Percentiles rank a stretch among this genome's conserved stretches.
Evolutionary conservation across 1,140 invertebrate genomes (phyloP).

Genomic region (Antheraea pernyi): DNA sequence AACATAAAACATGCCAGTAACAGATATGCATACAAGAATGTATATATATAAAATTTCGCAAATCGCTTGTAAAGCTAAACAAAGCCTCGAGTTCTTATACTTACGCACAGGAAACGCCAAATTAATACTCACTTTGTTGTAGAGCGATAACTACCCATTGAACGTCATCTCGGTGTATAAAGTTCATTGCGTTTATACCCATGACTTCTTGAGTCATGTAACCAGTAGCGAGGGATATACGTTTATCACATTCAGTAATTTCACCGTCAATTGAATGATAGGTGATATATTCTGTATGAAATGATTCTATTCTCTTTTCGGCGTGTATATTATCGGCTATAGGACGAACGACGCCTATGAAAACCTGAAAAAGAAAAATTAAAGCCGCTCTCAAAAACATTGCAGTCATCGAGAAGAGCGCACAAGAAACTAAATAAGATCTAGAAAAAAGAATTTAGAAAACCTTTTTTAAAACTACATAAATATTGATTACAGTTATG

Average conservation of each 20-base stretch:
- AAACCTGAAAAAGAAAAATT: constrained; percentile 68
- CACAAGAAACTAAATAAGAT: too few relatives aligned
- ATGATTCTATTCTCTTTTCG: constrained; percentile 86
- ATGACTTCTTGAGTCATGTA: constrained; percentile 91
- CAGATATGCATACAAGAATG: neutral
- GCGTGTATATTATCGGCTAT: constrained; percentile 84
- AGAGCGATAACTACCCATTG: constrained; percentile 90
- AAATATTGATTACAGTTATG: too few relatives aligned
- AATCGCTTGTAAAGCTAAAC: neutral
- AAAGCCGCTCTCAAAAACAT: too few relatives aligned
- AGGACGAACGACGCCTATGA: constrained; percentile 84
- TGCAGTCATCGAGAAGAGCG: too few relatives aligned
- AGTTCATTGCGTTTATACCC: constrained; percentile 89
- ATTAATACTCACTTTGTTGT: constrained; percentile 87
- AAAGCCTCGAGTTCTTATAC: neutral
- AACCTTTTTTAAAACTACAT: too few relatives aligned
- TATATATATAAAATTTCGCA: neutral
- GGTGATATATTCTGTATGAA: constrained; percentile 91
- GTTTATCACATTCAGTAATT: constrained; percentile 91
- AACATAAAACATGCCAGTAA: too few relatives aligned
- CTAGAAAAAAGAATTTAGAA: too few relatives aligned
- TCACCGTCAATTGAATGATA: constrained; percentile 90
- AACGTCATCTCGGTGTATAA: constrained; percentile 92
- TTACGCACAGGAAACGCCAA: neutral
- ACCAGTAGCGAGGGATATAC: constrained; percentile 91